Evolutionary conservation across 2,797 vertebrate species (phyloP), one percentile per base, ranked within the genome.

Genomic region (Saxicola maurus): DNA sequence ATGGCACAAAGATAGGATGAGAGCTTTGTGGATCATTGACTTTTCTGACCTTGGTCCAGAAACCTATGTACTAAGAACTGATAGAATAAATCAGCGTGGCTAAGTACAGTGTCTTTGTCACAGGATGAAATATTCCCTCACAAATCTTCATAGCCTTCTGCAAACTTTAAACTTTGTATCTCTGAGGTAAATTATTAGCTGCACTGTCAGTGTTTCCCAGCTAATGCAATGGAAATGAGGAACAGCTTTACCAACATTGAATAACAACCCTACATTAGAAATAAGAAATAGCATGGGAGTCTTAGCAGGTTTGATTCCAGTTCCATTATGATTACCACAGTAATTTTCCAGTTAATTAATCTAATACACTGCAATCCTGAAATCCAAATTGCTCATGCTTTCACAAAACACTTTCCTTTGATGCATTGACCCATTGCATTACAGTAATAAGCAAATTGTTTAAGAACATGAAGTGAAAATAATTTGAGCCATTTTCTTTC

Each of bases 341-440:
- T 73, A 78, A 87, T 94, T 93, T 94, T 92, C 78, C 45, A 87
- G 60, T 79, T 82, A 92, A 86, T 87, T 89, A 28, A 78, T 67
- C 55, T 73, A 81, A 87, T 81, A 89, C 16, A 33, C 24, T 75
- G 13, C 66, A 76, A 72, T 69, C 28, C 49, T 83, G 90, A 87
- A 64, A 82, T 75, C 79, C 21, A 72, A 69, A 91, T 69, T 82
- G n/a, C 51, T 86, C 71, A 28, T 38, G 27, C 71, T 89, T 87
- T 82, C 80, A 89, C 66, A 81, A 81, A 94, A 78, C 71, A 16
- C 45, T 74, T 92, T 48, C 8, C 18, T 86, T 81, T 81, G 66
- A 89, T 62, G 20, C 51, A 72, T 68, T 87, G 55, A 89, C 55
- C 43, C n/a, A 43, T 49, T 91, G 56, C 30, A 51, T 78, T 91